Percentiles rank a stretch among this genome's conserved stretches.
Conservation (phyloP, 2,113 vertebrate species). For the Saccopteryx bilineata region DNA sequence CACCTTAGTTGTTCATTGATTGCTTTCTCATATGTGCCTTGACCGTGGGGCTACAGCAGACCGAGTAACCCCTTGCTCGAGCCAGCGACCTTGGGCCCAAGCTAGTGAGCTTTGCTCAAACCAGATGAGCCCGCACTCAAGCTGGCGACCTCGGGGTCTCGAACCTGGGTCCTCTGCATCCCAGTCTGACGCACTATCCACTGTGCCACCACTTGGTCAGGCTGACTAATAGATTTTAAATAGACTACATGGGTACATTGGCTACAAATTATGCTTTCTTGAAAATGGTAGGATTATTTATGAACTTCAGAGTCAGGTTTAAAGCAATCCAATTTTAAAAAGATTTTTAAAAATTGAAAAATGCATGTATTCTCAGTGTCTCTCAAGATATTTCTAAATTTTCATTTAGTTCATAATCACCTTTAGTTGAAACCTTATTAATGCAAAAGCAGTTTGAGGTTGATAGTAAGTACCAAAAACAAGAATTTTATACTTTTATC, state of each 20-base stretch:
- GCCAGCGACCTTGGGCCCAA: too few relatives aligned
- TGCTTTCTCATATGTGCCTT: too few relatives aligned
- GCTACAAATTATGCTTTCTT: conserved; percentile 1
- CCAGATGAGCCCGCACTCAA: too few relatives aligned
- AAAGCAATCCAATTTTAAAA: conserved; percentile 2
- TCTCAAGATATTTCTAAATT: not conserved
- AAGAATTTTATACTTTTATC: not conserved
- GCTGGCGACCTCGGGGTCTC: too few relatives aligned
- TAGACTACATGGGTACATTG: not conserved
- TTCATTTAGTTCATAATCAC: not conserved
- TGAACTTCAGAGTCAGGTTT: conserved; percentile 27
- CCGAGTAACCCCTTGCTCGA: too few relatives aligned
- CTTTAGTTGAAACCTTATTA: conserved; percentile 12
- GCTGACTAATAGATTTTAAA: conserved; percentile 27
- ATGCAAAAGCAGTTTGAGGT: conserved; percentile 36
- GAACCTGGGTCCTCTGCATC: too few relatives aligned
- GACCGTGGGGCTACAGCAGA: too few relatives aligned
- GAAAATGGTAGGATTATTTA: conserved; percentile 21
- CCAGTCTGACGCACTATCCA: too few relatives aligned
- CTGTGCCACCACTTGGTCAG: too few relatives aligned
- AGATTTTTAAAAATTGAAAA: not conserved
- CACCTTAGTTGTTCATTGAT: too few relatives aligned
- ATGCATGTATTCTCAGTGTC: not conserved
- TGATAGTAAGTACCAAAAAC: not conserved
- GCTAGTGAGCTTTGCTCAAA: too few relatives aligned